A percentile compares a stretch with the other conserved stretches of the same genome.
Evolutionary conservation across 2,888 invertebrate species (phyloP).

Genomic region (Mythimna impura): DNA sequence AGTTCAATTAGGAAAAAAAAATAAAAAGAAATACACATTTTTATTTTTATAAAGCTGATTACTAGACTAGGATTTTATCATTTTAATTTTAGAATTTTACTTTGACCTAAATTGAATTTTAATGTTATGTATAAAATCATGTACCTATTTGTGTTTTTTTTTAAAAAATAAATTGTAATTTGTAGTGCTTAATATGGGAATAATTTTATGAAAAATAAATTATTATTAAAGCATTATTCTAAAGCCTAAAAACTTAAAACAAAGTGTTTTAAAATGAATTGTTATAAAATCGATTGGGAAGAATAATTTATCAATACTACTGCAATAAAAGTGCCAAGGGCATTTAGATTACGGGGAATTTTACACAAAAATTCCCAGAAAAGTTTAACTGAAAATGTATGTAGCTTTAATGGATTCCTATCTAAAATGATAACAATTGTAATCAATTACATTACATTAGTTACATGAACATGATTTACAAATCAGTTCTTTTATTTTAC

Average conservation of each 20-base stretch:
- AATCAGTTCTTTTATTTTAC: slow-evolving; percentile 51
- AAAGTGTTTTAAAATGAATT: not conserved
- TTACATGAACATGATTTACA: slow-evolving; percentile 47
- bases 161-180: too few relatives aligned
- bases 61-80: too few relatives aligned
- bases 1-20: too few relatives aligned
- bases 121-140: too few relatives aligned
- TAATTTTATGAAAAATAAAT: not conserved
- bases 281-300: too few relatives aligned
- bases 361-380: slow-evolving; percentile 11
- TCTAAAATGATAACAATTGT: slow-evolving; percentile 21
- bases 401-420: slow-evolving; percentile 21
- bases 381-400: slow-evolving; percentile 29
- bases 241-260: not conserved
- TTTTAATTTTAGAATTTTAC: too few relatives aligned
- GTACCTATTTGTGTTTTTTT: too few relatives aligned
- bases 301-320: not conserved
- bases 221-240: not conserved
- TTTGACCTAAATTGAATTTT: too few relatives aligned
- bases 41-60: too few relatives aligned
- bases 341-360: slow-evolving; percentile 13
- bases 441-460: slow-evolving; percentile 44
- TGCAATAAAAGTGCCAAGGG: slow-evolving; percentile 21
- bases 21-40: too few relatives aligned
- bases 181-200: too few relatives aligned